These are phyloP conservation scores for Muscicapa striata DNA, from an alignment of 2,797 vertebrate species.

Conservation along the genomic window DNA sequence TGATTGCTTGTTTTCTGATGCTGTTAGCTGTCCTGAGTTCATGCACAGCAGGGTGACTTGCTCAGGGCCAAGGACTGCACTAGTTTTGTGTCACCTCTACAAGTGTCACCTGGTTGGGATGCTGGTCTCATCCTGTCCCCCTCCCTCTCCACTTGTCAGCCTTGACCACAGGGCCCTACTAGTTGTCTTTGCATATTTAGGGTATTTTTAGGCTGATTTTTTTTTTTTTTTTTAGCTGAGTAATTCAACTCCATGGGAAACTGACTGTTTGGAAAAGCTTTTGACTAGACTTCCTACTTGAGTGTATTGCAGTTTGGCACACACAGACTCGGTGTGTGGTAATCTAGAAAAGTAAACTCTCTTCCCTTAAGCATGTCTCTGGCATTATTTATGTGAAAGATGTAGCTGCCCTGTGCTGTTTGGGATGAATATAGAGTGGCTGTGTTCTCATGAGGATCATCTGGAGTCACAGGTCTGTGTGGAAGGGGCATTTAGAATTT, in stretches of 20 bases:
- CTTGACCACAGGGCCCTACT: background rate
- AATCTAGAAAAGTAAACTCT: constrained; percentile 48
- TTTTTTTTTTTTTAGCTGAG: background rate
- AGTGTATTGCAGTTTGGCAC: constrained; percentile 57
- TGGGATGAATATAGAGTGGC: background rate
- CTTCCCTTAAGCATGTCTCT: background rate
- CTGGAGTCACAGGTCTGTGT: background rate
- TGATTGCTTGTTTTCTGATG: background rate
- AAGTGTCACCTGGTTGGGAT: background rate
- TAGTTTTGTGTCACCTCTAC: background rate
- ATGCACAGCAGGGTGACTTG: background rate
- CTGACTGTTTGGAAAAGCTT: constrained; percentile 58
- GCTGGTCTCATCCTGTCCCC: background rate
- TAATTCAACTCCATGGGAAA: constrained; percentile 61
- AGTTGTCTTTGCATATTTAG: background rate
- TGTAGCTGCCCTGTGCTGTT: background rate
- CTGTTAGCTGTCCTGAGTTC: background rate
- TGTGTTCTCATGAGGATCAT: background rate
- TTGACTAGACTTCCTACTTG: constrained; percentile 61
- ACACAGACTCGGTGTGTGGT: constrained; percentile 33
- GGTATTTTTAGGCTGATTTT: background rate
- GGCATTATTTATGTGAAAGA: background rate
- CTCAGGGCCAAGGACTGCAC: background rate
- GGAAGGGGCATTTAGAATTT: background rate
- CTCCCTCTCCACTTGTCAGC: background rate